Evolutionary conservation across 92 coral and sea anemone species (phyloP), one percentile per base, ranked within the genome.

Genomic region (Parazoanthus darwini): DNA sequence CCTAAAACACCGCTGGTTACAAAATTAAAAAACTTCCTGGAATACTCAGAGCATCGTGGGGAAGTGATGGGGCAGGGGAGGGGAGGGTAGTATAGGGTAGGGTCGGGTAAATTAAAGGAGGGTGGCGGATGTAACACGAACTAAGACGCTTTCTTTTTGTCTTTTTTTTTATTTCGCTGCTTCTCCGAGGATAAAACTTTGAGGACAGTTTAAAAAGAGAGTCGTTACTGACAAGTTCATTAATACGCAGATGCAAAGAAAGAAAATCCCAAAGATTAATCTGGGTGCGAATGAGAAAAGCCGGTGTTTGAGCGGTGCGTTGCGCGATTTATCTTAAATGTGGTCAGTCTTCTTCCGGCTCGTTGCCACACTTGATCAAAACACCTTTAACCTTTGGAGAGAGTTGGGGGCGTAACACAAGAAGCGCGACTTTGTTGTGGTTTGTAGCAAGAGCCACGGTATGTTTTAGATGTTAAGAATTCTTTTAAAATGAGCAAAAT

Each of bases 311-410:
- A 58, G 51, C 10, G 59, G 20, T 22, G 70, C 26, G 5, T 5
- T 63, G 25, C 26, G n/a, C 70, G 70, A 63, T 76, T 76, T 76
- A 76, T 39, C 51, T 76, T 8, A 18, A 76, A 76, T 42, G 80
- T 76, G 54, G 33, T 39, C 42, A 39, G 42, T 39, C 42, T 39
- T 39, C 3, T 44, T 18, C 80, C 26, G 18, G 25, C 79, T 39
- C 1, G 79, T 6, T 15, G 46, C 46, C 2, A 15, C 25, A 75
- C 51, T 76, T 76, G 80, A 76, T 44, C n/a, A 36, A 42, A 5
- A 39, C 46, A 76, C 35, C 48, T 76, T 44, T 76, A 76, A 44
- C 80, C 46, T 37, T 23, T 20, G 25, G 51, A 37, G n/a, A 6
- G 4, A 37, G 35, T n/a, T n/a, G 46, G 46, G 46, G 54, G 16